These are phyloP conservation scores for Eulacestoma nigropectus DNA, from an alignment of 2,113 vertebrate species.

Conservation along the genomic window DNA sequence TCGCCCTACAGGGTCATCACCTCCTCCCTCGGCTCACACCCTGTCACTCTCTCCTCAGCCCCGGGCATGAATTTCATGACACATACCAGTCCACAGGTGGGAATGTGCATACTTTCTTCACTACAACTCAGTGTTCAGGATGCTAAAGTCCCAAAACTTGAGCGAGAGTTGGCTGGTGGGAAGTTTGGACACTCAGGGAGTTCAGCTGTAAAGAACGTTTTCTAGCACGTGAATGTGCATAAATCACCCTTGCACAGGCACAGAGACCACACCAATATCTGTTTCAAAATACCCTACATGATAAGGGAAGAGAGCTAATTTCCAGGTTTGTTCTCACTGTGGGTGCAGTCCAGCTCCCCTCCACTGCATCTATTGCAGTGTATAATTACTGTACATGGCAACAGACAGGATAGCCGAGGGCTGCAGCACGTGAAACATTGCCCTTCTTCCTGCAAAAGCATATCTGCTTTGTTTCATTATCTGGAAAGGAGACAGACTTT, in stretches of 20 bases:
- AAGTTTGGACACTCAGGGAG: neutral
- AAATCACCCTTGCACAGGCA: neutral
- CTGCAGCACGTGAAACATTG: neutral
- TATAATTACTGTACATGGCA: neutral
- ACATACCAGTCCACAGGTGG: slow-evolving; percentile 67
- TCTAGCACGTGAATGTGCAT: neutral
- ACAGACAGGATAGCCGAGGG: neutral
- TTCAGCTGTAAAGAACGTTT: neutral
- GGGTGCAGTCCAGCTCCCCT: neutral
- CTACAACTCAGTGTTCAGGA: fast-evolving
- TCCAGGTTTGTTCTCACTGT: neutral
- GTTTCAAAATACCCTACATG: neutral
- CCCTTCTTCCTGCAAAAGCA: neutral
- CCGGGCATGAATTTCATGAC: slow-evolving; percentile 63
- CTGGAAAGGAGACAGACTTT: neutral
- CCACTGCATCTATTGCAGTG: neutral
- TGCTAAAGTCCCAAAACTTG: neutral
- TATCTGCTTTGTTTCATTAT: neutral
- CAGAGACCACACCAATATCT: neutral
- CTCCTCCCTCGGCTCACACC: slow-evolving; percentile 61
- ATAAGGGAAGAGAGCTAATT: neutral
- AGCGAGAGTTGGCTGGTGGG: neutral
- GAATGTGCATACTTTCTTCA: fast-evolving
- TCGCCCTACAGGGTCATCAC: slow-evolving; percentile 69
- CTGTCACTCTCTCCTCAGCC: slow-evolving; percentile 52